Base-by-base conservation (phyloP, 2,888 invertebrate genomes). In the Bellardia pandia region DNA sequence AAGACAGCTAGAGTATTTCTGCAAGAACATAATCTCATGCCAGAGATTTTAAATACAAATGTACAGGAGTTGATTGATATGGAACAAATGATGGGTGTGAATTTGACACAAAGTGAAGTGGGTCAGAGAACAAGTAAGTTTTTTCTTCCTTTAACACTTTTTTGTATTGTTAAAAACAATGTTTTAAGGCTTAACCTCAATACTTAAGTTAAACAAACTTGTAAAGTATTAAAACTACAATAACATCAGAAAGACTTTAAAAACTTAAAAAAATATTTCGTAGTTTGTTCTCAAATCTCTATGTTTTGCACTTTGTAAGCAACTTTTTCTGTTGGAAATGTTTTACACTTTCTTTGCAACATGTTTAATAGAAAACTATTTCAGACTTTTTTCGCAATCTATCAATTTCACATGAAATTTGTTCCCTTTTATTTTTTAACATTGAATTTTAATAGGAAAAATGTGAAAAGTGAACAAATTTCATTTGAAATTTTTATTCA, bases 21-120 rank as follows among this genome's bases (percentile, higher is more conserved):
- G n/a, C 92, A 94, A 48, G 94, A 95, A 33, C 95, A 95, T 88
- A 95, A 95, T 37, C 95, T 97, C 82, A 91, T 94, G 2, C 96
- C 95, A 90, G 94, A 96, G 51, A 93, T 97, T 1, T 92, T 97
- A 16, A 96, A 96, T 88, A 94, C 95, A 5, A 96, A 98, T 93
- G 93, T 98, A n/a, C 97, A 97, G 91, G 93, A 94, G 88, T 95
- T 96, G 69, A 97, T 98, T 80, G 95, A 97, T 87, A 95, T 95
- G 23, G 95, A 95, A 87, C 95, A 95, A 87, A 94, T 95, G 51
- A 96, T 96, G 89, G 92, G 95, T 7, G 94, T 90, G 0, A 75
- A 88, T 75, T 79, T 69, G 16, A 90, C 89, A 5, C 89, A 89
- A 66, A 96, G 81, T 94, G 95, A 86, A 95, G 96, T 85, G 92